Percentiles rank a stretch among this genome's conserved stretches.
Evolutionary conservation across 64 coral and sea anemone species (phyloP).

Genomic region (Stichodactyla mertensii): DNA sequence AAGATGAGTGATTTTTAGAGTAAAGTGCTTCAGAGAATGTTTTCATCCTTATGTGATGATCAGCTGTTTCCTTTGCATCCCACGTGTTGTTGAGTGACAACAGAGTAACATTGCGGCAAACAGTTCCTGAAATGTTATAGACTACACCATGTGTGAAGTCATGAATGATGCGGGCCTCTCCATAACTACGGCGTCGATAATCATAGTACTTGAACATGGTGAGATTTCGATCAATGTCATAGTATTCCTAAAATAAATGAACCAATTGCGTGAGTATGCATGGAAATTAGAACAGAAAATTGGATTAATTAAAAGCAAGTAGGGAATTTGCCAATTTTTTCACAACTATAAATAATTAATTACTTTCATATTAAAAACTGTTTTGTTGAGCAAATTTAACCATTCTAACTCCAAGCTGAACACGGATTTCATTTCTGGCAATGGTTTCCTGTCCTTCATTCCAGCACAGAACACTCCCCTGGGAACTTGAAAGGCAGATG

Average conservation of each 20-base stretch:
- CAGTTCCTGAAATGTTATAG: slow-evolving; percentile 19
- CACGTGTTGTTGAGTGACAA: background rate
- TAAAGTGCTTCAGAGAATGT: slow-evolving; percentile 54
- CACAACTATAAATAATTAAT: background rate
- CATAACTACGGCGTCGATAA: background rate
- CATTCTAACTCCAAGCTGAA: slow-evolving; percentile 50
- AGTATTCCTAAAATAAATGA: slow-evolving; percentile 55
- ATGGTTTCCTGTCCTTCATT: slow-evolving; percentile 39
- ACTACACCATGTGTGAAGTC: slow-evolving; percentile 70
- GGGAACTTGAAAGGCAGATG: slow-evolving; percentile 53
- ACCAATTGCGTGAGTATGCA: background rate
- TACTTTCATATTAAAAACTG: slow-evolving; percentile 4
- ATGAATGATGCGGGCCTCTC: background rate
- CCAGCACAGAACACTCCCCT: slow-evolving; percentile 56
- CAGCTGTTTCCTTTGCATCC: slow-evolving; percentile 13
- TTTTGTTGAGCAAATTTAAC: background rate
- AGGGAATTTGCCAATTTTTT: too few relatives aligned
- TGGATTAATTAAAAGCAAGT: background rate
- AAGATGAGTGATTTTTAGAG: background rate
- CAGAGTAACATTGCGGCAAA: background rate
- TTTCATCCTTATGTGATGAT: slow-evolving; percentile 57
- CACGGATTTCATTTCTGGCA: slow-evolving; percentile 37
- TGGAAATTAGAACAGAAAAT: background rate
- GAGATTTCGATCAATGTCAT: slow-evolving; percentile 60
- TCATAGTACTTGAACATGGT: background rate